Evolutionary conservation across 92 coral and sea anemone genomes (phyloP).

Genomic region (Anthopleura xanthogrammica): DNA sequence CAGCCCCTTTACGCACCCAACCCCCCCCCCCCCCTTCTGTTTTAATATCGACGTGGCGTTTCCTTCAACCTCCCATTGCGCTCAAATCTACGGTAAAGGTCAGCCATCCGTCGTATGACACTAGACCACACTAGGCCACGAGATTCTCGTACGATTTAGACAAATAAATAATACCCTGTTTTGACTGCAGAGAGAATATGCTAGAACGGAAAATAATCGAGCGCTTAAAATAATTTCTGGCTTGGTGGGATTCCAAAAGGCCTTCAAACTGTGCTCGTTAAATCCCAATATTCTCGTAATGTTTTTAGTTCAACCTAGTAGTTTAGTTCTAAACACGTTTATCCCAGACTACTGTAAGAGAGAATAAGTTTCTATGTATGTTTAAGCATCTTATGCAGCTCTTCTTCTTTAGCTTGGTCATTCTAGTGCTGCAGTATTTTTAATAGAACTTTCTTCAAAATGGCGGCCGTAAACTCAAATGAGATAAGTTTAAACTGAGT

Average conservation of each 20-base stretch:
- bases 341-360: too few species aligned
- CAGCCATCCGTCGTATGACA: not conserved
- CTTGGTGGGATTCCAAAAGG: conserved; percentile 2
- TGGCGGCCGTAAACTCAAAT: too few species aligned
- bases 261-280: not conserved
- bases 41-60: too few species aligned
- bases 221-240: not conserved
- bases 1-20: too few species aligned
- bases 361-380: too few species aligned
- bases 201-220: not conserved
- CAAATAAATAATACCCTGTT: not conserved
- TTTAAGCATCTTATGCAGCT: not conserved
- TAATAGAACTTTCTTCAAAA: not conserved
- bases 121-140: not conserved
- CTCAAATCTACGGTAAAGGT: not conserved
- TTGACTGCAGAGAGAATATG: not conserved
- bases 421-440: not conserved
- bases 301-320: not conserved
- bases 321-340: too few species aligned
- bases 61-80: too few species aligned
- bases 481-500: too few species aligned
- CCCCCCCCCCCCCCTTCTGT: not conserved
- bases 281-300: not conserved
- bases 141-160: not conserved
- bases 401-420: not conserved